Evolutionary conservation across 2,888 invertebrate genomes (phyloP).

Genomic region (Pterobdella sp.): DNA sequence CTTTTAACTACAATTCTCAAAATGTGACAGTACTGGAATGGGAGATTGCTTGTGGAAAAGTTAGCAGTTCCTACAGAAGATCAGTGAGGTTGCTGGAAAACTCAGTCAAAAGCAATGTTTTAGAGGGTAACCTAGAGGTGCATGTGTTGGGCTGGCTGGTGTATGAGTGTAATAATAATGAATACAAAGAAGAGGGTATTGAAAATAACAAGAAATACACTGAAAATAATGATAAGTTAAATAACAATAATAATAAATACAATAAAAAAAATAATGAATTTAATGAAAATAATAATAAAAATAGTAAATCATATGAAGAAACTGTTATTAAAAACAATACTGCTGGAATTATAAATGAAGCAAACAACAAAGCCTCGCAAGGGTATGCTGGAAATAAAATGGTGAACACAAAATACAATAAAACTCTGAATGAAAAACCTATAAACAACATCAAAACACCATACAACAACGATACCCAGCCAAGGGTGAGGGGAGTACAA

Average conservation of each 20-base stretch:
- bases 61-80: background rate
- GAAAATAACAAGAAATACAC: background rate
- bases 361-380: no score
- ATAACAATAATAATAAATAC: background rate
- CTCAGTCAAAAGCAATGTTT: background rate
- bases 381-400: no score
- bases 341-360: no score
- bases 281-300: background rate
- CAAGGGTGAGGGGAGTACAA: no score
- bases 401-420: no score
- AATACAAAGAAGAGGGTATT: background rate
- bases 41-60: slow-evolving; percentile 11
- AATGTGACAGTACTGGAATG: slow-evolving; percentile 13
- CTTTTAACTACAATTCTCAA: background rate
- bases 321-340: no score
- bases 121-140: background rate
- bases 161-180: no score
- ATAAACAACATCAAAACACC: no score
- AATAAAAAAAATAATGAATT: background rate
- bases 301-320: no score
- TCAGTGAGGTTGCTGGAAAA: background rate
- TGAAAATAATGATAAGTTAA: background rate
- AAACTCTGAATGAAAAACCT: no score
- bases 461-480: no score
- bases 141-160: background rate